These are phyloP conservation scores for Drosophila neocordata DNA, from an alignment of 1,140 invertebrate genomes.

Conservation along the genomic window DNA sequence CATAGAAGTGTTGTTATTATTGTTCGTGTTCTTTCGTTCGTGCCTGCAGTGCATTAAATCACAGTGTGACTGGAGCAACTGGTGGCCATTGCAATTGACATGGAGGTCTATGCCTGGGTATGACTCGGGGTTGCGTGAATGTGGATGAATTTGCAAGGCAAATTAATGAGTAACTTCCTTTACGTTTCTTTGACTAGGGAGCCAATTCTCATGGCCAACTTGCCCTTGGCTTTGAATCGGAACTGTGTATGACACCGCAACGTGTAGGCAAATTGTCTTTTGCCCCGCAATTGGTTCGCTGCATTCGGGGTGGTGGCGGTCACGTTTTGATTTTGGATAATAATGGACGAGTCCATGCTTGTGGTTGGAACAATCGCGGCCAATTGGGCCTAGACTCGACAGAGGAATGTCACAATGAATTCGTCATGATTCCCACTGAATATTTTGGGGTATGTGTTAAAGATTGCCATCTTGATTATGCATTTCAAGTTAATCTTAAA, in stretches of 20 bases:
- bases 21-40: slow-evolving; percentile 33
- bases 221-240: slow-evolving; percentile 85
- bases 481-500: not conserved
- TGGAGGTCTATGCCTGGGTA: slow-evolving; percentile 69
- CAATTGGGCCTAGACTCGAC: slow-evolving; percentile 87
- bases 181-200: slow-evolving; percentile 85
- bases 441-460: slow-evolving; percentile 56
- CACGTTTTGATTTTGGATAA: slow-evolving; percentile 88
- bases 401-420: slow-evolving; percentile 69
- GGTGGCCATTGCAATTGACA: slow-evolving; percentile 53
- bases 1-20: not conserved
- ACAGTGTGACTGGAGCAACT: slow-evolving; percentile 62
- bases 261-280: slow-evolving; percentile 84
- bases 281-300: slow-evolving; percentile 83
- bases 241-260: slow-evolving; percentile 86
- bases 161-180: slow-evolving; percentile 77
- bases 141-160: slow-evolving; percentile 65
- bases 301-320: slow-evolving; percentile 89
- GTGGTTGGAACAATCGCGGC: slow-evolving; percentile 93
- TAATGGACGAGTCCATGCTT: slow-evolving; percentile 89
- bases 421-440: slow-evolving; percentile 64
- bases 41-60: slow-evolving; percentile 76
- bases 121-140: slow-evolving; percentile 32
- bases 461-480: not conserved
- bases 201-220: slow-evolving; percentile 94